Evolutionary conservation across 2,888 invertebrate genomes (phyloP).

Genomic region (Cheilosia impressa): DNA sequence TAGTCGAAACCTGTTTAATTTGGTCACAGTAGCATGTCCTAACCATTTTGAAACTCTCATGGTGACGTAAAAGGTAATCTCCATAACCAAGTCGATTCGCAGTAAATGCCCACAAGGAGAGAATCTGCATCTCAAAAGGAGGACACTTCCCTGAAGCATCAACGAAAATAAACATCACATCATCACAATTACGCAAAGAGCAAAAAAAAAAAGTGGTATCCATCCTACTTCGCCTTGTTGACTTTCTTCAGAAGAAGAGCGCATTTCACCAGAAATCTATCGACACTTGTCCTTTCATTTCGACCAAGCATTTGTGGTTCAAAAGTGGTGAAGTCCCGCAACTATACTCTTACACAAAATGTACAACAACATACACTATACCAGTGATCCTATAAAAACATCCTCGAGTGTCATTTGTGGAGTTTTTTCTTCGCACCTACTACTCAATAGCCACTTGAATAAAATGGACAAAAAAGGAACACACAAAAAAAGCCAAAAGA

Average conservation of each 20-base stretch:
- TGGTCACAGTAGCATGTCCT: too few species aligned
- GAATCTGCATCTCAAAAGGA: too few species aligned
- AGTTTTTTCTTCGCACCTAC: slow-evolving; percentile 64
- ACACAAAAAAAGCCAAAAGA: slow-evolving; percentile 13
- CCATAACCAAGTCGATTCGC: too few species aligned
- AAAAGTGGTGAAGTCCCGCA: slow-evolving; percentile 26
- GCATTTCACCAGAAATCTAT: slow-evolving; percentile 37
- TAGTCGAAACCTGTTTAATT: too few species aligned
- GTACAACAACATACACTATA: slow-evolving; percentile 31
- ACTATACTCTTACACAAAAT: slow-evolving; percentile 59
- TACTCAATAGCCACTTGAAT: slow-evolving; percentile 72
- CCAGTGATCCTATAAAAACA: slow-evolving; percentile 67
- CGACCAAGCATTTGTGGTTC: slow-evolving; percentile 18
- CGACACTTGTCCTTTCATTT: slow-evolving; percentile 45
- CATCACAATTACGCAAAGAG: slow-evolving; percentile 46
- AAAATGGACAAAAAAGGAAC: slow-evolving; percentile 49
- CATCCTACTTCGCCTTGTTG: slow-evolving; percentile 21
- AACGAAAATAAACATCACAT: neutral
- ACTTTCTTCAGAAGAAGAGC: slow-evolving; percentile 26
- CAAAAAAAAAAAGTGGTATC: neutral
- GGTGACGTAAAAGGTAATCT: too few species aligned
- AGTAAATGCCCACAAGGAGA: too few species aligned
- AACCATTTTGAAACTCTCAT: too few species aligned
- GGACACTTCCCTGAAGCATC: too few species aligned
- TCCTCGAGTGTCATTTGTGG: slow-evolving; percentile 51